A percentile compares a stretch with the other conserved stretches of the same genome.
Conservation (phyloP, 2,797 vertebrate genomes). For the Arremon brunneinucha region DNA sequence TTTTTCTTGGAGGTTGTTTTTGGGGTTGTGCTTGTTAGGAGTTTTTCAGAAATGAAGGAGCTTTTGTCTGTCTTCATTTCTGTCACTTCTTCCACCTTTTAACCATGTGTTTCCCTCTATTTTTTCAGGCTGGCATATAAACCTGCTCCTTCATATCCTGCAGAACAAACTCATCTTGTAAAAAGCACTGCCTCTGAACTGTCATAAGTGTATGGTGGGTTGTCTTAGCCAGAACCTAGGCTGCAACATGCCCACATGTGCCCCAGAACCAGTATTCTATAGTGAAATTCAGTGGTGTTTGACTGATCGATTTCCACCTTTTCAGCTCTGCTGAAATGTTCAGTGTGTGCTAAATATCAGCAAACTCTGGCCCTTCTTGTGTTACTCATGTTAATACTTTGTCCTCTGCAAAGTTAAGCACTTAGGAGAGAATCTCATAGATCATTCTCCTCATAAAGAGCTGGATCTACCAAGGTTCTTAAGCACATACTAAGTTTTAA, state of each 20-base stretch:
- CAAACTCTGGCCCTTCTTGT: background rate
- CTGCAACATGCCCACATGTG: background rate
- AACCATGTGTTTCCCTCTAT: background rate
- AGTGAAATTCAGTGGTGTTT: background rate
- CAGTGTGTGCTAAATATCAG: accelerated
- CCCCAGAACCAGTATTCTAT: background rate
- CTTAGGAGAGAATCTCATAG: background rate
- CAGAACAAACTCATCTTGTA: background rate
- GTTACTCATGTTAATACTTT: background rate
- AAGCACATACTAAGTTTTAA: background rate
- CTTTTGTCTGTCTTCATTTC: background rate
- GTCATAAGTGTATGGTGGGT: background rate
- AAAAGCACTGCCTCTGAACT: background rate
- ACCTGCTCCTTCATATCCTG: background rate
- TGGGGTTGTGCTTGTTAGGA: background rate
- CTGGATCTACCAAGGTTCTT: background rate
- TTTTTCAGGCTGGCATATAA: background rate
- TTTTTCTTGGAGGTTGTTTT: background rate
- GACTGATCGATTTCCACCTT: background rate
- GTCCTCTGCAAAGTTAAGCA: background rate
- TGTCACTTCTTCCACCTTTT: background rate
- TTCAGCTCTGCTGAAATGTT: background rate
- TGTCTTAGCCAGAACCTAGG: background rate
- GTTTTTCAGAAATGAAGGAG: background rate
- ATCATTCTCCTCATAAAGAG: background rate